These are phyloP conservation scores for Enchytraeus crypticus DNA, from an alignment of 2,888 invertebrate species.

Conservation along the genomic window DNA sequence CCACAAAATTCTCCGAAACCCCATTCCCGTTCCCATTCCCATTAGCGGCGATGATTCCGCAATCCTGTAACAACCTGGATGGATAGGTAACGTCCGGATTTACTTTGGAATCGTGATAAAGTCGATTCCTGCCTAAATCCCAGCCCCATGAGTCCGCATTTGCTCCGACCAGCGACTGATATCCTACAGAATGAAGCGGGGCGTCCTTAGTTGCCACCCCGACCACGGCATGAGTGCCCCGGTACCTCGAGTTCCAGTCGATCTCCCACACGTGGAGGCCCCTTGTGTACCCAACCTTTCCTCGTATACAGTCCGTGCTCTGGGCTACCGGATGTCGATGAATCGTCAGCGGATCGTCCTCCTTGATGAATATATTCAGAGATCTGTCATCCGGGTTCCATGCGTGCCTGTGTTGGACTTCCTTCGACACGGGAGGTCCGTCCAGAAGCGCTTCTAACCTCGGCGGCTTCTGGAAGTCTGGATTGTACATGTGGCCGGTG, in stretches of 20 bases:
- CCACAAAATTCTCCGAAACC: conserved; percentile 72
- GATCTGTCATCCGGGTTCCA: conserved; percentile 96
- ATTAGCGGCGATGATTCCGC: conserved; percentile 44
- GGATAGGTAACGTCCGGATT: conserved; percentile 69
- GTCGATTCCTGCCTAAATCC: conserved; percentile 66
- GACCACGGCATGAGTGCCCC: conserved; percentile 96
- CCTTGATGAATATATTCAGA: conserved; percentile 97
- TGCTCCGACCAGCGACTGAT: conserved; percentile 87
- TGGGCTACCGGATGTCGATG: conserved; percentile 95
- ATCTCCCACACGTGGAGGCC: conserved; percentile 98
- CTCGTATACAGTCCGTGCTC: conserved; percentile 97
- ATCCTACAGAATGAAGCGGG: conserved; percentile 91
- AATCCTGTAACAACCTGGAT: too few species aligned
- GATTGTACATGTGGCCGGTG: conserved; percentile 92
- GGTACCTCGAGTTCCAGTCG: conserved; percentile 89
- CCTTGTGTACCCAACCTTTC: conserved; percentile 77
- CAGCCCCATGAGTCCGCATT: conserved; percentile 98
- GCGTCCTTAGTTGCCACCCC: conserved; percentile 82
- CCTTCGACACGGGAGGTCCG: conserved; percentile 84
- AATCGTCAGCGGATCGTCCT: conserved; percentile 95
- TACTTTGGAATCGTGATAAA: conserved; percentile 47
- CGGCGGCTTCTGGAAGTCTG: conserved; percentile 93
- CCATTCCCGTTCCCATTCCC: conserved; percentile 63
- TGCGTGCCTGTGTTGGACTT: conserved; percentile 82
- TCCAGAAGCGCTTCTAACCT: conserved; percentile 90